Evolutionary conservation across 2,888 invertebrate species (phyloP), one percentile per base, ranked within the genome.

Genomic region (Parasteatoda lunata): DNA sequence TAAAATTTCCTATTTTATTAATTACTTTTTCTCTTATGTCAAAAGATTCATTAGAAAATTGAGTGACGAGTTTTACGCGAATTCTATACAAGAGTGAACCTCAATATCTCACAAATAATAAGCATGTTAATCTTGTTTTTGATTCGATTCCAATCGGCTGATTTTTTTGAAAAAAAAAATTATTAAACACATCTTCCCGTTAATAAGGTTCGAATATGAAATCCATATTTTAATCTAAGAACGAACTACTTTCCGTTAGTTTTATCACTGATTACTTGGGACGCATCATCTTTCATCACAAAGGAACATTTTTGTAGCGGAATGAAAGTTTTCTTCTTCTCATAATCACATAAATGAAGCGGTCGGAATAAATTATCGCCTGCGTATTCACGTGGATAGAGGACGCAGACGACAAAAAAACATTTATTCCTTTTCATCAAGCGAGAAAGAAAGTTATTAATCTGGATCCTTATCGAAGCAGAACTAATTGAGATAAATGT

Each of bases 401-500:
- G 59, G 59, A n/a, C 30, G 30, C 30, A 30, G 30, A 30, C 30
- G n/a, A 59, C 9, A 54, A 59, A 59, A 13, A 59, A 59, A 13
- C n/a, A 59, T 59, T 59, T 59, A 59, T 59, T 59, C 59, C 59
- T n/a, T 59, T 7, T 59, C 59, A 59, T 59, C 59, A 59, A 13
- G 59, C 59, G 59, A 59, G n/a, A 59, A 59, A 59, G 59, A 59
- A 59, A 59, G 59, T 59, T 59, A 59, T 59, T 59, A 59, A 59
- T 59, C 59, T 59, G 11, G 6, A 59, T 59, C 59, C n/a, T 59
- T 59, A 59, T 59, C 59, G 59, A n/a, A 59, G 11, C 59, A 59
- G 59, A 59, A 59, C 59, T 59, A 59, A 59, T 59, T 59, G 59
- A 59, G 59, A 59, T n/a, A 59, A 59, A 59, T 59, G 59, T 59